These are phyloP conservation scores for Drosophila affinis DNA, from an alignment of 2,888 invertebrate species.

Conservation along the genomic window DNA sequence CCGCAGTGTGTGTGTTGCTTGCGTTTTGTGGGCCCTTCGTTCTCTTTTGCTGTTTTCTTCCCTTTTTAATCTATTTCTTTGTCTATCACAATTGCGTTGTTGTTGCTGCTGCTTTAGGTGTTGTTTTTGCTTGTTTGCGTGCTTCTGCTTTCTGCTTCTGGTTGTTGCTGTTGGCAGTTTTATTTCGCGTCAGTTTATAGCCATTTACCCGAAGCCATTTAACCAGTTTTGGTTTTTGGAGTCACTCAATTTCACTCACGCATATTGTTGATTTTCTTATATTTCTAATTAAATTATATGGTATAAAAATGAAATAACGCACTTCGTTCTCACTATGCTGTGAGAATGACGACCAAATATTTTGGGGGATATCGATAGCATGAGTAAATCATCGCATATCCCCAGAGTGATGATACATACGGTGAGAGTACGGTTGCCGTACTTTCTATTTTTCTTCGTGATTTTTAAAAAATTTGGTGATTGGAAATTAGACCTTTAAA, in stretches of 20 bases:
- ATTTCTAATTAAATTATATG: conserved; percentile 68
- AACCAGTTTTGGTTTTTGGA: conserved; percentile 46
- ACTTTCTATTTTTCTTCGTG: too few species aligned
- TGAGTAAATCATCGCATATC: too few species aligned
- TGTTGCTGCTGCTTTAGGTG: conserved; percentile 61
- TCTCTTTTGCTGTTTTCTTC: conserved; percentile 46
- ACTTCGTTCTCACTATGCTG: conserved; percentile 58
- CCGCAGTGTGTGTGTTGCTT: conserved; percentile 3
- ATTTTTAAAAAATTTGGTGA: too few species aligned
- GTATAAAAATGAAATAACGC: conserved; percentile 77
- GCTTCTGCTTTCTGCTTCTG: conserved; percentile 58
- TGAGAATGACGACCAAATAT: too few species aligned
- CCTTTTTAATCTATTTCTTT: conserved; percentile 77
- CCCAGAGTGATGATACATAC: too few species aligned
- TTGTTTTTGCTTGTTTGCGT: conserved; percentile 40
- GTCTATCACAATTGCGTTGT: conserved; percentile 80
- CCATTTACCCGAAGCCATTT: conserved; percentile 48
- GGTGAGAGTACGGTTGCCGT: too few species aligned
- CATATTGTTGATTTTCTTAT: conserved; percentile 65
- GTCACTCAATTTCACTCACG: conserved; percentile 59
- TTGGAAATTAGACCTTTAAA: too few species aligned
- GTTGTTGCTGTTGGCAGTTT: conserved; percentile 71
- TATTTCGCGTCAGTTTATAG: conserved; percentile 58
- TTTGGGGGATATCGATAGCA: too few species aligned
- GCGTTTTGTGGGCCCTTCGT: conserved; percentile 18